Evolutionary conservation across 2,888 invertebrate genomes (phyloP).

Genomic region (Scaptomyza caliginosa): DNA sequence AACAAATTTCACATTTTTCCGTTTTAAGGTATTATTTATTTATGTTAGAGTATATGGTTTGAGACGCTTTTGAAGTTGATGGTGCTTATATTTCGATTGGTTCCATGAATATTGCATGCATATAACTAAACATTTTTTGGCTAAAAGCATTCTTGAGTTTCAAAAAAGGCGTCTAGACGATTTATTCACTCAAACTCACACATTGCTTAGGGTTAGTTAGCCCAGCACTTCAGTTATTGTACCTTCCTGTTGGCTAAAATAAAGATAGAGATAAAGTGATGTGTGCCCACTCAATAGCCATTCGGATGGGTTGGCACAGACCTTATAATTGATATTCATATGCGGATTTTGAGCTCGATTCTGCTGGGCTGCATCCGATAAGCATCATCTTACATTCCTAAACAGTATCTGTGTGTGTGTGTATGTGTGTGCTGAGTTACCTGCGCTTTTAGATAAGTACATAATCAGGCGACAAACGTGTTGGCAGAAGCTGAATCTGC

Average conservation of each 20-base stretch:
- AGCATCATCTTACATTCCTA: conserved; percentile 30
- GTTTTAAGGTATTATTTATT: too few relatives aligned
- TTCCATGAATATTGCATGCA: conserved; percentile 34
- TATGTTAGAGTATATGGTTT: too few relatives aligned
- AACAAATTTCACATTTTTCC: too few relatives aligned
- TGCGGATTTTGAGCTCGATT: conserved; percentile 46
- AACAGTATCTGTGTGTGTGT: too few relatives aligned
- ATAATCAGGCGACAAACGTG: conserved; percentile 77
- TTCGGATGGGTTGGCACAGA: neutral
- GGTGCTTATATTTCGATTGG: conserved; percentile 1
- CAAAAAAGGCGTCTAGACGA: conserved; percentile 58
- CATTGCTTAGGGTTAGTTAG: too few relatives aligned
- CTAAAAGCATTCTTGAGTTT: conserved; percentile 52
- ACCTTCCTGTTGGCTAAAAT: conserved; percentile 6
- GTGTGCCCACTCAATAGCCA: conserved; percentile 3
- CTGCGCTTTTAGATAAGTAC: conserved; percentile 75
- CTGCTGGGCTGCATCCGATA: conserved; percentile 71
- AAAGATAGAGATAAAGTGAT: conserved; percentile 11
- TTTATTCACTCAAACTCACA: too few relatives aligned
- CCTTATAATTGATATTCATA: conserved; percentile 73
- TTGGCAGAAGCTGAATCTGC: conserved; percentile 13
- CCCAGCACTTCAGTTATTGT: neutral
- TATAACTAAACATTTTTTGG: conserved; percentile 44
- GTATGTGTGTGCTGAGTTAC: conserved; percentile 48
- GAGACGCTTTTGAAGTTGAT: too few relatives aligned